Evolutionary conservation across 2,113 vertebrate species (phyloP).

Genomic region (Brienomyrus brachyistius): DNA sequence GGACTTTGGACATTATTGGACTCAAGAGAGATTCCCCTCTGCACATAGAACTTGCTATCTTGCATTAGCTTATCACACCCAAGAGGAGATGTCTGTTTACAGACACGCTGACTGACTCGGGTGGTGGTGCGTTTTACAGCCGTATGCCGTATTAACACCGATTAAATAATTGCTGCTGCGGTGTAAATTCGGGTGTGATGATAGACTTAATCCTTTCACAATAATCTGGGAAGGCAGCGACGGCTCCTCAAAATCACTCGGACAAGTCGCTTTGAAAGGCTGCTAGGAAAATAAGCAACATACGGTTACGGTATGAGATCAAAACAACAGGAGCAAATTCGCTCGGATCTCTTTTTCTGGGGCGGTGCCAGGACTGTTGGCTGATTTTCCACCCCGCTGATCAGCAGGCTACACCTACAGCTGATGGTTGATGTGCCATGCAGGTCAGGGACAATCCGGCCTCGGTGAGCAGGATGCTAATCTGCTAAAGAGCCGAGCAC

Average conservation of each 20-base stretch:
- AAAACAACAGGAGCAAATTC: not conserved
- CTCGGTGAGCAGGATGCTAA: slow-evolving; percentile 13
- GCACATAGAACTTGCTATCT: not conserved
- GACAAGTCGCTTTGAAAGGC: not conserved
- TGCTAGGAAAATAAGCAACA: not conserved
- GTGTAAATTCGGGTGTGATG: not conserved
- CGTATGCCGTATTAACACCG: not conserved
- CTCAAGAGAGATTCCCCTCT: not conserved
- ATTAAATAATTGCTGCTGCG: not conserved
- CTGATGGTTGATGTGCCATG: not conserved
- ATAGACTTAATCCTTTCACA: not conserved
- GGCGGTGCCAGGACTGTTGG: not conserved
- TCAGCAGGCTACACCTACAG: slow-evolving; percentile 1
- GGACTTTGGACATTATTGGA: not conserved
- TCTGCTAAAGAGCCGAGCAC: slow-evolving; percentile 19
- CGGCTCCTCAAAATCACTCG: not conserved
- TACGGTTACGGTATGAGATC: not conserved
- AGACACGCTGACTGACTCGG: not conserved
- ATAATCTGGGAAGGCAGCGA: not conserved
- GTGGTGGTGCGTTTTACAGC: not conserved
- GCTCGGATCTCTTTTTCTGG: not conserved
- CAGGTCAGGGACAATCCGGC: slow-evolving; percentile 13
- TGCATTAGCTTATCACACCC: not conserved
- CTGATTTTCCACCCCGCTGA: not conserved
- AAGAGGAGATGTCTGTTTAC: not conserved